Evolutionary conservation across 2,797 vertebrate genomes (phyloP).

Genomic region (Chaenodraco wilsoni): DNA sequence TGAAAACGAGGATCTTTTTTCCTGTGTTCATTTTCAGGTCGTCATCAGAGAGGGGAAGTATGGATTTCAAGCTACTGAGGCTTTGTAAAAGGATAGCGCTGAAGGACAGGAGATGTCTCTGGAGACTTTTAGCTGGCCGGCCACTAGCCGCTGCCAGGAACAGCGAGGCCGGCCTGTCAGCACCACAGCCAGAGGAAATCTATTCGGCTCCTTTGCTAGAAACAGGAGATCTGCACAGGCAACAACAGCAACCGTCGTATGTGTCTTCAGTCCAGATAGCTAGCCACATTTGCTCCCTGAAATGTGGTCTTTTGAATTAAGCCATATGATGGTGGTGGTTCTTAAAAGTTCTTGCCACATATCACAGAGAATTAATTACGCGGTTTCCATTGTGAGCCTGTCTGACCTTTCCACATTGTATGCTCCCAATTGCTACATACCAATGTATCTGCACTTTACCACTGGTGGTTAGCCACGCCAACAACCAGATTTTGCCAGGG

Average conservation of each 20-base stretch:
- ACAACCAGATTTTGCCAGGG: background rate
- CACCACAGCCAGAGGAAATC: conserved; percentile 69
- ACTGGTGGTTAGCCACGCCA: too few relatives aligned
- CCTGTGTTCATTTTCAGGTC: conserved; percentile 64
- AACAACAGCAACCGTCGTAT: conserved; percentile 45
- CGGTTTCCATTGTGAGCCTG: too few relatives aligned
- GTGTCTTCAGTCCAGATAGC: conserved; percentile 27
- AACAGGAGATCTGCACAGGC: conserved; percentile 66
- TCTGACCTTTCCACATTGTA: too few relatives aligned
- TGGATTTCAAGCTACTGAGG: conserved; percentile 72
- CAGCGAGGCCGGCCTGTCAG: conserved; percentile 72
- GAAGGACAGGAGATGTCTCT: conserved; percentile 68
- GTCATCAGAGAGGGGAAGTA: conserved; percentile 65
- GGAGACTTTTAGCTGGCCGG: conserved; percentile 61
- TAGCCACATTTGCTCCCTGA: background rate
- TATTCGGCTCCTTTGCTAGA: conserved; percentile 50
- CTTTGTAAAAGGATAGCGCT: conserved; percentile 77
- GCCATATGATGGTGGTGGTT: background rate
- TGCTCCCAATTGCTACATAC: too few relatives aligned
- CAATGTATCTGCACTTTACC: too few relatives aligned
- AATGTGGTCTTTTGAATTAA: background rate
- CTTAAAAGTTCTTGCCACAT: background rate
- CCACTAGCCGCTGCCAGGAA: conserved; percentile 71
- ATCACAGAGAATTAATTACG: too few relatives aligned
- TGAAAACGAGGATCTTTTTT: conserved; percentile 38